Evolutionary conservation across 2,797 vertebrate species (phyloP).

Genomic region (Syngnathus acus): DNA sequence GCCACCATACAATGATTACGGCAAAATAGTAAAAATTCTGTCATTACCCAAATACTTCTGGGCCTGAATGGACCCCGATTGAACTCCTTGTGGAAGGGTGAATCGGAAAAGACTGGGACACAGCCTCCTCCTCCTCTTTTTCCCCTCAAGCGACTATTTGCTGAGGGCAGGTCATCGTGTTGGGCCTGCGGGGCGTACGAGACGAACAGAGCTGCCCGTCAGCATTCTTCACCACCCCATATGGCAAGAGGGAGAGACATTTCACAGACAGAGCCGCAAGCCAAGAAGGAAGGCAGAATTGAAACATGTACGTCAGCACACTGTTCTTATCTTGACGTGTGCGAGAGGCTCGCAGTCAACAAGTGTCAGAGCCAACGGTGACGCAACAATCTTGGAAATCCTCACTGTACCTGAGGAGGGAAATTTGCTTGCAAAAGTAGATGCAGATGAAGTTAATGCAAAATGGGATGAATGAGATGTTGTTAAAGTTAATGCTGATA

Average conservation of each 20-base stretch:
- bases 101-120: conserved; percentile 16
- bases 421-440: background rate
- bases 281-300: conserved; percentile 39
- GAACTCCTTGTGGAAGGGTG: conserved; percentile 4
- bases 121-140: conserved; percentile 2
- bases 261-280: conserved; percentile 62
- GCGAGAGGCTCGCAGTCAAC: conserved; percentile 41
- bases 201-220: conserved; percentile 22
- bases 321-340: conserved; percentile 34
- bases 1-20: too few relatives aligned
- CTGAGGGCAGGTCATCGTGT: conserved; percentile 33
- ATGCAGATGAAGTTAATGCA: background rate
- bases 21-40: background rate
- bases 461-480: too few relatives aligned
- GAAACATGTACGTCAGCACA: conserved; percentile 59
- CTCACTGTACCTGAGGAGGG: background rate
- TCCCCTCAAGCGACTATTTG: conserved; percentile 40
- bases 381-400: background rate
- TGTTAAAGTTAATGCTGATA: background rate
- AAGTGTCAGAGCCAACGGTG: conserved; percentile 42
- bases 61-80: background rate
- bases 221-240: conserved; percentile 25
- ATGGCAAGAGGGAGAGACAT: conserved; percentile 66
- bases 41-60: background rate
- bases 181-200: conserved; percentile 36